Evolutionary conservation across 2,888 invertebrate species (phyloP), one percentile per base, ranked within the genome.

Genomic region (Entomobrya proxima): DNA sequence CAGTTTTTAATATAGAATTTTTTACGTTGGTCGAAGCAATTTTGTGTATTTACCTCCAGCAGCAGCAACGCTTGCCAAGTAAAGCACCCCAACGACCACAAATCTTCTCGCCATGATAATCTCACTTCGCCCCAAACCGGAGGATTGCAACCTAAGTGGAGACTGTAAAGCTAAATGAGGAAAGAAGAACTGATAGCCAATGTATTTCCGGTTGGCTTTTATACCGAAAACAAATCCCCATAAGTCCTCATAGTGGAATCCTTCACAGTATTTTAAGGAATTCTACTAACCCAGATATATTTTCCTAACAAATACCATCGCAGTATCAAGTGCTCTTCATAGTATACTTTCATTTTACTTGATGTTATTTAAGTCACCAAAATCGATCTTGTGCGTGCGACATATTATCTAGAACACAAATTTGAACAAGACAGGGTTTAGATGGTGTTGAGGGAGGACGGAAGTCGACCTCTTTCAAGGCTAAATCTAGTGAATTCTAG

Each of bases 11-110:
- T n/a, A n/a, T n/a, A n/a, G n/a, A n/a, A n/a, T n/a, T n/a, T n/a
- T n/a, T n/a, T n/a, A n/a, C n/a, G n/a, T n/a, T n/a, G 11, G 3
- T 55, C 21, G 13, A 55, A 18, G n/a, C 7, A 5, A 35, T 18
- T 30, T 11, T 21, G 30, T 15, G 44, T 76, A 15, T 58, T 52
- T 82, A 75, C 82, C 82, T 74, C 75, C 74, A 24, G 75, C 82
- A 44, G 35, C 32, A 35, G 75, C 75, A 44, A 74, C 18, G 11
- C 40, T 40, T 40, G 64, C 61, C 1, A 82, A 18, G 50, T 32
- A 82, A 4, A 52, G 6, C 1, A 79, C 52, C 6, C 78, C 78
- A 30, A 50, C 5, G 15, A 69, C 1, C 1, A 61, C 37, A 21
- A 79, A 7, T 40, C 69, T 79, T 27, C 79, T 18, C 0, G 50